These are phyloP conservation scores for Carposina sasakii DNA, from an alignment of 1,140 invertebrate genomes.

Conservation along the genomic window DNA sequence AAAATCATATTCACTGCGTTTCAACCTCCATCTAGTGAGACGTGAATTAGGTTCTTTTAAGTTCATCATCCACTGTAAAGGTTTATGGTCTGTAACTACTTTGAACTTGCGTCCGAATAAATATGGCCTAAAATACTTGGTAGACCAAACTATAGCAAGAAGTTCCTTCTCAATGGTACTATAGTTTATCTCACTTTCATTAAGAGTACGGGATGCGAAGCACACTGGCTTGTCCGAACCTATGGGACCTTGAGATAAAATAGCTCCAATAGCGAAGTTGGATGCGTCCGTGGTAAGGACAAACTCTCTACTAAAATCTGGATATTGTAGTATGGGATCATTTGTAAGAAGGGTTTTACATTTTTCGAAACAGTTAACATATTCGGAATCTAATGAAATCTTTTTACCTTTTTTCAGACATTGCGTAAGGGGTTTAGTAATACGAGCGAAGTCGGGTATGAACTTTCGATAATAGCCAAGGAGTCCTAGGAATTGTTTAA, in stretches of 20 bases:
- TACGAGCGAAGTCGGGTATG: conserved; percentile 29
- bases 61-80: conserved; percentile 63
- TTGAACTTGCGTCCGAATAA: conserved; percentile 60
- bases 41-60: conserved; percentile 55
- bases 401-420: conserved; percentile 23
- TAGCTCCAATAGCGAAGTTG: conserved; percentile 20
- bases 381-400: conserved; percentile 29
- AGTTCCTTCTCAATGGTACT: conserved; percentile 40
- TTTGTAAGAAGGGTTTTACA: conserved; percentile 9
- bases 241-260: conserved; percentile 20
- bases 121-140: conserved; percentile 61
- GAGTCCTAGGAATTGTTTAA: conserved; percentile 34
- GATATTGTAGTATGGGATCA: conserved; percentile 17
- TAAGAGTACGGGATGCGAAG: conserved; percentile 28
- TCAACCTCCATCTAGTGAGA: conserved; percentile 61
- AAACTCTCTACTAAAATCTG: conserved; percentile 23
- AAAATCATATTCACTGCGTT: conserved; percentile 60
- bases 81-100: conserved; percentile 62
- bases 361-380: conserved; percentile 4
- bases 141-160: conserved; percentile 6
- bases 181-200: conserved; percentile 33
- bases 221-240: conserved; percentile 26
- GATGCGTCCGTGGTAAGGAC: conserved; percentile 23
- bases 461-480: conserved; percentile 35
- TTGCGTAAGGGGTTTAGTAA: conserved; percentile 33